A percentile compares a stretch with the other conserved stretches of the same genome.
Conservation (phyloP, 1,140 invertebrate species). For the Temnothorax curvispinosus region DNA sequence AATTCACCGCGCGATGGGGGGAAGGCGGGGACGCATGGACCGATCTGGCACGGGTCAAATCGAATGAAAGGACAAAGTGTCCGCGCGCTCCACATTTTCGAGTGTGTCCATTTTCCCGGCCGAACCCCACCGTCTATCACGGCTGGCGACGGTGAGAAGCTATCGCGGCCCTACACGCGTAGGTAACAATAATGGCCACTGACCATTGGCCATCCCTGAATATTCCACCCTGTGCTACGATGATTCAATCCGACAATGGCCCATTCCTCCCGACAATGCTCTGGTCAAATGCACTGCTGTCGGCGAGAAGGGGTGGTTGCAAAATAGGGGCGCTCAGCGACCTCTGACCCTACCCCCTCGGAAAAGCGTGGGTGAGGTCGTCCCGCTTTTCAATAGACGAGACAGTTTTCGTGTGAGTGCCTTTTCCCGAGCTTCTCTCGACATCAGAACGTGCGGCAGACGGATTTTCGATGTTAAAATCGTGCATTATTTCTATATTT, state of each 20-base stretch:
- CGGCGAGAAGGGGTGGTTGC: slow-evolving; percentile 68
- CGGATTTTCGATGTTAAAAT: background rate
- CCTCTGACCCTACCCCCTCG: slow-evolving; percentile 59
- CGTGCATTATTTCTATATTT: background rate
- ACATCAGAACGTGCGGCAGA: background rate
- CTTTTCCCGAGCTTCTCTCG: slow-evolving; percentile 42
- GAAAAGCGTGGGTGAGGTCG: slow-evolving; percentile 77
- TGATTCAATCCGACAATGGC: slow-evolving; percentile 85
- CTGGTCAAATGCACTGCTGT: slow-evolving; percentile 81
- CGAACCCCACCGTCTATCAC: slow-evolving; percentile 36
- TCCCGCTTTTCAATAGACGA: slow-evolving; percentile 61
- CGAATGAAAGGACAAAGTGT: slow-evolving; percentile 48
- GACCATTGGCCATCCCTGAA: slow-evolving; percentile 81
- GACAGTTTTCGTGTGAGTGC: slow-evolving; percentile 24
- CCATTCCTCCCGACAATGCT: slow-evolving; percentile 80
- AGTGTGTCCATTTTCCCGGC: slow-evolving; percentile 61
- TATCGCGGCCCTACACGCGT: slow-evolving; percentile 50
- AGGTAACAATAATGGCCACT: slow-evolving; percentile 79
- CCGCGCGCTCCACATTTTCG: slow-evolving; percentile 73
- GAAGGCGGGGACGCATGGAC: background rate
- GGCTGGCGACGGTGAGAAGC: background rate
- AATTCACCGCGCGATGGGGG: slow-evolving; percentile 76
- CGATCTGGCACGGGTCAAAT: slow-evolving; percentile 12
- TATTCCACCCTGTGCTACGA: slow-evolving; percentile 76
- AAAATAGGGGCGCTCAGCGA: slow-evolving; percentile 76